Percentiles rank a stretch among this genome's conserved stretches.
phyloP scores from a whole-genome alignment of 1,140 invertebrate genomes.

The Coenobita brevimanus region DNA sequence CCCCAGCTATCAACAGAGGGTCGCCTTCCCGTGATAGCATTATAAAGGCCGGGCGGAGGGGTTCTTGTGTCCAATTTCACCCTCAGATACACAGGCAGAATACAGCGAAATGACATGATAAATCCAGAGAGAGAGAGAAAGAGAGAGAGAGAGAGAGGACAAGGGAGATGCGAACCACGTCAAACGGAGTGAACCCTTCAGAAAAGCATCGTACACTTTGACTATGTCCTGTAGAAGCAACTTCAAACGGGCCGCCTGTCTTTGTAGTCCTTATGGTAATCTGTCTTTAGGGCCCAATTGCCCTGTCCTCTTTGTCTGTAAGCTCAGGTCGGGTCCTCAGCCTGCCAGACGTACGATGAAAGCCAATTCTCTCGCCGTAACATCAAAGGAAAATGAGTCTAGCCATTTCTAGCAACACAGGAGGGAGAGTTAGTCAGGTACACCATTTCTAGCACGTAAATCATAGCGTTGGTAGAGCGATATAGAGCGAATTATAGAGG shows the following conservation, averaged over 20 bases:
- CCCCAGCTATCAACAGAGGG: background rate
- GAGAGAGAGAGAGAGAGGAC: background rate
- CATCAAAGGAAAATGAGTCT: background rate
- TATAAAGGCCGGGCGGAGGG: background rate
- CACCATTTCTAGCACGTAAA: too few relatives aligned
- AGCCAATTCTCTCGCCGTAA: too few relatives aligned
- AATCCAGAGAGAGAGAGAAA: conserved; percentile 10
- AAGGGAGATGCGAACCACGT: conserved; percentile 37
- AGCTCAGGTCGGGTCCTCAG: conserved; percentile 5
- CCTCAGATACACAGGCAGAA: conserved; percentile 52
- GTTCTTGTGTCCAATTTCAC: conserved; percentile 53
- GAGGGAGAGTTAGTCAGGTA: too few relatives aligned
- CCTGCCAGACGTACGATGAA: conserved; percentile 32
- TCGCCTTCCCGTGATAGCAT: background rate
- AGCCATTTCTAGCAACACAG: too few relatives aligned
- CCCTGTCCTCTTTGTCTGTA: conserved; percentile 53
- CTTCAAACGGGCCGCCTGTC: conserved; percentile 52
- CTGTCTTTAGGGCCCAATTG: conserved; percentile 60
- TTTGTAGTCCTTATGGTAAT: conserved; percentile 66
- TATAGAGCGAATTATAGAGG: too few relatives aligned
- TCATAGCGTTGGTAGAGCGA: too few relatives aligned
- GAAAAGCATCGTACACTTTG: conserved; percentile 60
- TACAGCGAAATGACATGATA: conserved; percentile 56
- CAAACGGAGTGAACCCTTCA: conserved; percentile 53
- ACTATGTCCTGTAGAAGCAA: conserved; percentile 59